These are phyloP conservation scores for Drosophila kepulauana DNA, from an alignment of 1,140 invertebrate species.

Conservation along the genomic window DNA sequence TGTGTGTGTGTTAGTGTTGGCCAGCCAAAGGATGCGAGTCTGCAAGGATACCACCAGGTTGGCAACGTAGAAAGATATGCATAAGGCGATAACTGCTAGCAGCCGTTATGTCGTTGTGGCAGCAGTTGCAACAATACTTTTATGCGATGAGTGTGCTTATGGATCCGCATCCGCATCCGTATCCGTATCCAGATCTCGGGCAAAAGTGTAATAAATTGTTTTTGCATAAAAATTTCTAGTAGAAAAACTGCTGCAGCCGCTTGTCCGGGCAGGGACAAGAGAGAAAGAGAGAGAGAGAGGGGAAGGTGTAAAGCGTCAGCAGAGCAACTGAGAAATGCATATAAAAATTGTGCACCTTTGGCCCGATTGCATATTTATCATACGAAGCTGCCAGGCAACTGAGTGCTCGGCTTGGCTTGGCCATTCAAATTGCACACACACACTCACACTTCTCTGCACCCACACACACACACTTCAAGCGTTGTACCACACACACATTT, in stretches of 20 bases:
- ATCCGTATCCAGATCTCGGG: slow-evolving; percentile 27
- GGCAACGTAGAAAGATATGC: slow-evolving; percentile 13
- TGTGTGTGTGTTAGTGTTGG: background rate
- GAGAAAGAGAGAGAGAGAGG: background rate
- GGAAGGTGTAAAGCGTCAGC: slow-evolving; percentile 1
- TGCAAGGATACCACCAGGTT: background rate
- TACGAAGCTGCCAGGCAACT: slow-evolving; percentile 63
- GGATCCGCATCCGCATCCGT: slow-evolving; percentile 9
- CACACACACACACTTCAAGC: slow-evolving; percentile 6
- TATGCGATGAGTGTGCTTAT: slow-evolving; percentile 41
- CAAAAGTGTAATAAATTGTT: slow-evolving; percentile 71
- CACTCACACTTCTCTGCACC: slow-evolving; percentile 8
- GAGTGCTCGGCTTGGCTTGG: slow-evolving; percentile 12
- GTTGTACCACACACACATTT: slow-evolving; percentile 27
- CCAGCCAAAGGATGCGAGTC: no score
- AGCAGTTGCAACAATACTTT: slow-evolving; percentile 62
- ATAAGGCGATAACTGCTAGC: slow-evolving; percentile 67
- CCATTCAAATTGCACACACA: slow-evolving; percentile 11
- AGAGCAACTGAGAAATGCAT: slow-evolving; percentile 63
- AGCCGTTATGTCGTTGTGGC: slow-evolving; percentile 30
- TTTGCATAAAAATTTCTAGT: slow-evolving; percentile 70
- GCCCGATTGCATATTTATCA: slow-evolving; percentile 76
- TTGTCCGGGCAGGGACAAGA: background rate
- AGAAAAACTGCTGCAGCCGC: slow-evolving; percentile 35
- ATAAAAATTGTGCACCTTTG: slow-evolving; percentile 76